Evolutionary conservation across 2,888 invertebrate species (phyloP), one percentile per base, ranked within the genome.

Genomic region (Crocallis elinguaria): DNA sequence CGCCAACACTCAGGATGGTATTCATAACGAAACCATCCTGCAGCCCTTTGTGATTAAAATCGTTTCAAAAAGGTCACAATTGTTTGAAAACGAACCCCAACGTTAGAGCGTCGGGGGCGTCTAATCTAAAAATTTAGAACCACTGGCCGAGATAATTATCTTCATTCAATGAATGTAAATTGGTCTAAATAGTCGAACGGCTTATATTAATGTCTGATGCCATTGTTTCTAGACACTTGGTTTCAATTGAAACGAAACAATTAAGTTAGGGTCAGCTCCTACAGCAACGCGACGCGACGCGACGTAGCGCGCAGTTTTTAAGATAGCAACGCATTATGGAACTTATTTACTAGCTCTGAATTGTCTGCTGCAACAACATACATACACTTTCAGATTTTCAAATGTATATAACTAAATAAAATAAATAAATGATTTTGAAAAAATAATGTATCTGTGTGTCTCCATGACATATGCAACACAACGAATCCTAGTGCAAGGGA

Each of bases 221-320:
- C 9, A 54, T 55, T 50, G 56, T 51, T 50, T 39, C 32, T 38
- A 21, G 16, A 49, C 38, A 12, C 37, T 43, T 38, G 36, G 36
- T 37, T 44, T 16, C 43, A 46, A 46, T 52, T 53, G 49, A 50
- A 56, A 53, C 27, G 51, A 54, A 57, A 51, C 54, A 55, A 57
- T 60, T 36, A 44, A 43, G 49, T 45, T 45, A 25, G n/a, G n/a
- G n/a, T n/a, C n/a, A n/a, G n/a, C n/a, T n/a, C n/a, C n/a, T n/a
- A n/a, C n/a, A n/a, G n/a, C n/a, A n/a, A n/a, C n/a, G n/a, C n/a
- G n/a, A n/a, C n/a, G n/a, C n/a, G n/a, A n/a, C n/a, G n/a, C n/a
- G n/a, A n/a, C n/a, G n/a, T n/a, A n/a, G n/a, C n/a, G n/a, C n/a
- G n/a, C n/a, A n/a, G n/a, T n/a, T n/a, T n/a, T n/a, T n/a, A n/a